Evolutionary conservation across 1,140 invertebrate species (phyloP), one percentile per base, ranked within the genome.

Genomic region (Drosophila navojoa): DNA sequence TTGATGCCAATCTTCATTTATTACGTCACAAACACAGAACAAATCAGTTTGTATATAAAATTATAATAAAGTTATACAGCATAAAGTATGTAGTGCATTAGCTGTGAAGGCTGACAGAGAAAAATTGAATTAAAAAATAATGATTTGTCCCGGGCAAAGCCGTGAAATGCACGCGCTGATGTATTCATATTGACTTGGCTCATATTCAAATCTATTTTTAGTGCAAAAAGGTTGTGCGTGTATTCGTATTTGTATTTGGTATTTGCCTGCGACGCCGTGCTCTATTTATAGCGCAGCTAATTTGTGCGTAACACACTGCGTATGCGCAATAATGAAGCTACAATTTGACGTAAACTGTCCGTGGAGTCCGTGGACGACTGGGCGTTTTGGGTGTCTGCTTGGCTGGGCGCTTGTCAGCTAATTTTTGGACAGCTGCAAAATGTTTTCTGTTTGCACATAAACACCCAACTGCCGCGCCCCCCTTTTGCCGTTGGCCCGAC

Each of bases 291-390:
- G 13, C 19, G 25, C 15, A 66, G 69, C 69, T 67, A 66, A 71
- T 71, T 64, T 66, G 27, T 35, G 9, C 55, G 35, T 57, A 29
- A 44, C 64, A 84, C 79, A 47, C 38, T 77, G 76, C 79, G 79
- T 79, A 84, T 84, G 61, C 71, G 79, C 80, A 58, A 79, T 81
- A 67, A 45, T 27, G 11, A 13, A 38, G 32, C 5, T 13, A 40
- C 35, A 38, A 11, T 38, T 38, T 38, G 35, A 19, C 19, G 10
- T 35, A 32, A 60, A 58, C 57, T 58, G 11, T n/a, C 15, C 40
- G 42, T 15, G 42, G 40, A 44, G 40, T 44, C n/a, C n/a, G n/a
- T 44, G 40, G n/a, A 4, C n/a, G n/a, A 5, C 42, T 27, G 19
- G 19, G 19, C 19, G 19, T 1, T 19, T 19, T 1, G 19, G 19